These are phyloP conservation scores for Felis chaus DNA, from an alignment of 2,113 vertebrate genomes.

Conservation along the genomic window DNA sequence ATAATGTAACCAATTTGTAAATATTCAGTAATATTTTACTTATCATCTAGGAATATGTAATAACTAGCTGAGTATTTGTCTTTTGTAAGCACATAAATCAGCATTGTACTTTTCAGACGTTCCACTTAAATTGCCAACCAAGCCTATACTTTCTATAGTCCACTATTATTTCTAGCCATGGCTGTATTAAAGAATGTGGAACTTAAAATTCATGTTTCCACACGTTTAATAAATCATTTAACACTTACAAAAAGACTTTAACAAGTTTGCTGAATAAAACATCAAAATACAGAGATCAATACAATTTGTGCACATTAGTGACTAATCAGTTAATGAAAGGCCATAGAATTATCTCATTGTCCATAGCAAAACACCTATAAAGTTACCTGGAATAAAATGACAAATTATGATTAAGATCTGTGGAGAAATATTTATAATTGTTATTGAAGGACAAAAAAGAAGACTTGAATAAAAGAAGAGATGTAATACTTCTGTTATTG, in stretches of 20 bases:
- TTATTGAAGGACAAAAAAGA: neutral
- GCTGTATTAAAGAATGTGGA: neutral
- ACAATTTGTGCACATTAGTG: neutral
- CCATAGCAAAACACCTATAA: neutral
- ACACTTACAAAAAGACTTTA: neutral
- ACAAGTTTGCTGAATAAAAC: neutral
- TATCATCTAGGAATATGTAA: neutral
- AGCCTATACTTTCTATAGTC: neutral
- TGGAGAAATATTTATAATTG: neutral
- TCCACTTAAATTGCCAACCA: neutral
- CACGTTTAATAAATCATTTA: neutral
- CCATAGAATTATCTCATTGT: neutral
- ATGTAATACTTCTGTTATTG: neutral
- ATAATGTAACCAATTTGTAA: slow-evolving; percentile 24
- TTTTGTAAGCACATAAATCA: slow-evolving; percentile 13
- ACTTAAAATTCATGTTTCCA: neutral
- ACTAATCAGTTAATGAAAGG: neutral
- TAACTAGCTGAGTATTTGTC: neutral
- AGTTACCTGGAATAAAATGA: neutral
- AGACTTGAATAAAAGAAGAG: neutral
- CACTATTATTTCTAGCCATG: neutral
- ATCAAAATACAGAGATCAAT: neutral
- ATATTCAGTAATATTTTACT: neutral
- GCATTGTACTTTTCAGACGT: slow-evolving; percentile 26
- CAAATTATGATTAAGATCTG: neutral